These are phyloP conservation scores for Tiliacea citrago DNA, from an alignment of 2,888 invertebrate species.

Conservation along the genomic window DNA sequence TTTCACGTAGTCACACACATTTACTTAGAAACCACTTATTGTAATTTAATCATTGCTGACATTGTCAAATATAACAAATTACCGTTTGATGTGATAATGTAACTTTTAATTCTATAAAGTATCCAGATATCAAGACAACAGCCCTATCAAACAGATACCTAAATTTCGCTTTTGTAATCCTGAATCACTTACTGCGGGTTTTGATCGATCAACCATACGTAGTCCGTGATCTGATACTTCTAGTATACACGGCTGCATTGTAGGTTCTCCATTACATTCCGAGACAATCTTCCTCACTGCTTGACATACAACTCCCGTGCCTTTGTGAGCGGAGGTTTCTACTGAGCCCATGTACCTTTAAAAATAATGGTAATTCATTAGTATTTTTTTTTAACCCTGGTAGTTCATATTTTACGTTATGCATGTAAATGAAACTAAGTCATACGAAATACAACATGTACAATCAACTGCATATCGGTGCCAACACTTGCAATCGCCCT, in stretches of 20 bases:
- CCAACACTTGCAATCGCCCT: not conserved
- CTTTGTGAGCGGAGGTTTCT: slow-evolving; percentile 98
- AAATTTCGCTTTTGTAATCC: not conserved
- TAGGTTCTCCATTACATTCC: slow-evolving; percentile 92
- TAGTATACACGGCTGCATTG: slow-evolving; percentile 95
- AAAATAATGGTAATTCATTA: slow-evolving; percentile 20
- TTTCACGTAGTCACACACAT: not conserved
- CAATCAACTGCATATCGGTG: not conserved
- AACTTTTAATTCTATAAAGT: not conserved
- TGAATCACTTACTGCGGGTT: slow-evolving; percentile 91
- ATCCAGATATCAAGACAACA: not conserved
- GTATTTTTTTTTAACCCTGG: not conserved
- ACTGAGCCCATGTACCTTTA: slow-evolving; percentile 97
- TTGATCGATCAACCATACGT: slow-evolving; percentile 97
- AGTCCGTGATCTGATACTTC: slow-evolving; percentile 99
- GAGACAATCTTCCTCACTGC: slow-evolving; percentile 96
- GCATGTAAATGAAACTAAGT: not conserved
- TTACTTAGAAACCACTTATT: not conserved
- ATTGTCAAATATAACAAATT: not conserved
- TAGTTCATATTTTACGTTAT: not conserved
- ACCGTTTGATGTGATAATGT: not conserved
- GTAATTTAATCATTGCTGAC: not conserved
- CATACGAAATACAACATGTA: too few relatives aligned
- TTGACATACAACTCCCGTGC: slow-evolving; percentile 98
- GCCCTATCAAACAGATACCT: not conserved